A percentile compares a stretch with the other conserved stretches of the same genome.
phyloP scores from a whole-genome alignment of 2,113 vertebrate species.

The Malurus cyaneus region DNA sequence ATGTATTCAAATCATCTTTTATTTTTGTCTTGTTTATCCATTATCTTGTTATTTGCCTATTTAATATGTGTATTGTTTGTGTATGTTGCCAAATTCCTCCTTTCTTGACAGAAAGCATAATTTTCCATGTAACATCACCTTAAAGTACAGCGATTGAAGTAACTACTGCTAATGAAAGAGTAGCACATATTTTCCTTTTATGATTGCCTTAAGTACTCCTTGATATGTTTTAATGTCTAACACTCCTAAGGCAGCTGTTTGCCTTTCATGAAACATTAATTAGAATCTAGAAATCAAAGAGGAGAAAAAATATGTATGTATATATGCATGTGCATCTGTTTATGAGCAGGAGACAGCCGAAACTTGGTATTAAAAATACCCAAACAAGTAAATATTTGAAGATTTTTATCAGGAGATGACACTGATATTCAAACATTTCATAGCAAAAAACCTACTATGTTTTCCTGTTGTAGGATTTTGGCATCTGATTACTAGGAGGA shows the following conservation, averaged over 20 bases:
- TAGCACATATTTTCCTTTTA: constrained; percentile 1
- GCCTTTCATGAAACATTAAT: constrained; percentile 23
- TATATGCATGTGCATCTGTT: background rate
- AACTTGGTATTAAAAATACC: background rate
- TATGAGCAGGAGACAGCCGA: background rate
- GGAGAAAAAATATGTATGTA: background rate
- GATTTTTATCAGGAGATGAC: background rate
- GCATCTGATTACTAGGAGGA: background rate
- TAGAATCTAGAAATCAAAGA: constrained; percentile 17
- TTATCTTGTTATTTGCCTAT: background rate
- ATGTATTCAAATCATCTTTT: background rate
- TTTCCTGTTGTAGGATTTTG: background rate
- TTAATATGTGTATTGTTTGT: background rate
- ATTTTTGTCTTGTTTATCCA: background rate
- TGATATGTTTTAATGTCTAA: background rate
- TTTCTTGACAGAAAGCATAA: constrained; percentile 3
- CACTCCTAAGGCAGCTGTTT: constrained; percentile 24
- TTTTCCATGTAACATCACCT: background rate
- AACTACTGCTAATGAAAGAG: background rate
- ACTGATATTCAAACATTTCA: background rate
- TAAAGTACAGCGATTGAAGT: constrained; percentile 17
- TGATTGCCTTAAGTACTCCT: background rate
- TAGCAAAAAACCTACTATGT: background rate
- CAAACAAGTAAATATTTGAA: background rate
- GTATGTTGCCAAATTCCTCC: background rate